Evolutionary conservation across 2,113 vertebrate species (phyloP), one percentile per base, ranked within the genome.

Genomic region (Eudyptes chrysolophus): DNA sequence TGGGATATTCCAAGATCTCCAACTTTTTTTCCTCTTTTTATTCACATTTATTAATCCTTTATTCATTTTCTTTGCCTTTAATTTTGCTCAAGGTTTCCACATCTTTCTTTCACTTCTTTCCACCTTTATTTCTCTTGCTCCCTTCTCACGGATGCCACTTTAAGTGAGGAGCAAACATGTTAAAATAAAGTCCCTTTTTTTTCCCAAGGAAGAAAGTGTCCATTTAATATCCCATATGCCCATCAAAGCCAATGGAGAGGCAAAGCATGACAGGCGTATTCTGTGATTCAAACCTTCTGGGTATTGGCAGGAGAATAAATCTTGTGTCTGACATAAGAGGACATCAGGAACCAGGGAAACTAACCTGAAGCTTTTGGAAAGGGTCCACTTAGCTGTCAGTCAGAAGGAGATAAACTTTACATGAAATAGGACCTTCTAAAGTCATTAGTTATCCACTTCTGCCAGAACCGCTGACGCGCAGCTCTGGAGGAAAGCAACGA

Each of bases 291-390:
- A 78, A 85, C 87, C 96, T 87, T 48, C 91, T 84, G 94, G 89
- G 94, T 20, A 91, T 29, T 94, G 95, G 94, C 96, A 94, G 87
- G 62, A 95, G 87, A 96, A 92, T 96, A 91, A 95, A 93, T 83
- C 94, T 96, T 85, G 54, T 93, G 93, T 96, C 95, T 93, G 93
- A 93, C 89, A 92, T 55, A 80, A 79, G 93, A 96, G 82, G 87
- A 92, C 87, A 89, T 49, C 65, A 7, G 86, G 77, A 92, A 92
- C 52, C 32, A 49, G 83, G 52, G 57, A 72, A 84, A 80, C 65
- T 46, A 93, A 97, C 89, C 92, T 94, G 95, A 84, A 96, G 84
- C 57, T 91, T 69, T 97, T 97, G 95, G 94, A 96, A 71, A 88
- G 83, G 58, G 36, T 94, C 93, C 96, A 95, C 70, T 19, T 70